These are phyloP conservation scores for Drosophila aff. DNA, from an alignment of 1,140 invertebrate species.

Conservation along the genomic window DNA sequence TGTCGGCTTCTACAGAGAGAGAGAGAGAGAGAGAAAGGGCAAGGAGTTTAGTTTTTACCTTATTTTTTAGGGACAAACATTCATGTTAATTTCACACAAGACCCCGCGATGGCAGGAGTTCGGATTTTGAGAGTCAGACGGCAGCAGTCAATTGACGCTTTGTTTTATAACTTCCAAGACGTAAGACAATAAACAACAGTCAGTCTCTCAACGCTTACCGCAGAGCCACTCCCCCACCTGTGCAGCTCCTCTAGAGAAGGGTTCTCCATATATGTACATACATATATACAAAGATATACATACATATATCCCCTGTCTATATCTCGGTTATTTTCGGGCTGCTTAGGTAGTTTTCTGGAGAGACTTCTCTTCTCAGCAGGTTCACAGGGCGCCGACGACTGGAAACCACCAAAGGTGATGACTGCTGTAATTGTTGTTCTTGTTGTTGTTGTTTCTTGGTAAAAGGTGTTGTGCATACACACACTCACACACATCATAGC, in stretches of 20 bases:
- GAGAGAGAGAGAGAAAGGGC: neutral
- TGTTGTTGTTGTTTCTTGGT: conserved; percentile 74
- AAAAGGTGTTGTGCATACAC: conserved; percentile 76
- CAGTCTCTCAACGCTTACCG: conserved; percentile 33
- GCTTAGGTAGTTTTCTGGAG: conserved; percentile 71
- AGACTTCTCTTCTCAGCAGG: conserved; percentile 44
- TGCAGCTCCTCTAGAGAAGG: conserved; percentile 11
- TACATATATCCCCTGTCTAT: conserved; percentile 4
- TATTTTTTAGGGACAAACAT: conserved; percentile 47
- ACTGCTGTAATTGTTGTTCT: conserved; percentile 79
- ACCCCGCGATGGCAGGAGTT: conserved; percentile 7
- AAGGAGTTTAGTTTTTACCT: conserved; percentile 37
- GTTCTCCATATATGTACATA: conserved; percentile 8
- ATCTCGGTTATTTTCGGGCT: conserved; percentile 56
- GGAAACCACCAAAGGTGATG: conserved; percentile 81
- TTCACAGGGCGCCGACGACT: conserved; percentile 76
- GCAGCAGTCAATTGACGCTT: conserved; percentile 79
- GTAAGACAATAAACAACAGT: conserved; percentile 76
- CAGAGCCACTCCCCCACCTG: conserved; percentile 45
- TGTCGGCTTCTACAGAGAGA: conserved; percentile 41
- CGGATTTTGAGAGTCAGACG: conserved; percentile 41
- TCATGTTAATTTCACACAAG: conserved; percentile 44
- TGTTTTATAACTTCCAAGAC: conserved; percentile 80
- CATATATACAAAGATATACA: neutral
- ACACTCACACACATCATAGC: conserved; percentile 36